Evolutionary conservation across 2,888 invertebrate species (phyloP), one percentile per base, ranked within the genome.

Genomic region (Cheilosia impressa): DNA sequence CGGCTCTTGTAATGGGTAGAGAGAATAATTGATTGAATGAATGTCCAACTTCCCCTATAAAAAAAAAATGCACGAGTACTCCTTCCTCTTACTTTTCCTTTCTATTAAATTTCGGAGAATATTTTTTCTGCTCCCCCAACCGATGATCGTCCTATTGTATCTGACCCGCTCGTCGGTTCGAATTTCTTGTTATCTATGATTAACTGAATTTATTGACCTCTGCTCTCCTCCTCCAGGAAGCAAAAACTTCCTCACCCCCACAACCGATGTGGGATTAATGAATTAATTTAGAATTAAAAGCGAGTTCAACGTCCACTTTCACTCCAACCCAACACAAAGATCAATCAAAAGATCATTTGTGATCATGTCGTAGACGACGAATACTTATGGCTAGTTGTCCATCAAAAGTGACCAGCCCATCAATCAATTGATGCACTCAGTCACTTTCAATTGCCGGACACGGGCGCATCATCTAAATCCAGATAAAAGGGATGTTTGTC

Each of bases 321-420:
- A 9, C 17, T 47, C 9, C 9, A 0, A 45, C 57, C 43, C 68
- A 65, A 41, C 31, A 77, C 57, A 84, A 65, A 75, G 73, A 84
- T 84, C 83, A 84, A 84, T 84, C 83, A 84, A 75, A 73, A 53
- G 75, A 84, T 73, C 83, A 84, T 83, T 83, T 83, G 83, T 83
- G 73, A 83, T 79, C 73, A 31, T 43, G 34, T 52, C 52, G 6
- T 10, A 52, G 52, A 73, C 50, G 57, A 60, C 45, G 45, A 63
- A 52, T 73, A 68, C 73, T 62, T 55, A 34, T 38, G 77, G 24
- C 43, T 57, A 53, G 71, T 53, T 75, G 79, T 75, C 79, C 63
- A 79, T 84, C 69, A 79, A 41, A 63, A 63, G 57, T 27, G 41
- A 69, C 22, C 57, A 72, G 27, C 15, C 52, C 79, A 84, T 84